A percentile compares a stretch with the other conserved stretches of the same genome.
Conservation (phyloP, 2,113 vertebrate genomes). For the Xenopus borealis region DNA sequence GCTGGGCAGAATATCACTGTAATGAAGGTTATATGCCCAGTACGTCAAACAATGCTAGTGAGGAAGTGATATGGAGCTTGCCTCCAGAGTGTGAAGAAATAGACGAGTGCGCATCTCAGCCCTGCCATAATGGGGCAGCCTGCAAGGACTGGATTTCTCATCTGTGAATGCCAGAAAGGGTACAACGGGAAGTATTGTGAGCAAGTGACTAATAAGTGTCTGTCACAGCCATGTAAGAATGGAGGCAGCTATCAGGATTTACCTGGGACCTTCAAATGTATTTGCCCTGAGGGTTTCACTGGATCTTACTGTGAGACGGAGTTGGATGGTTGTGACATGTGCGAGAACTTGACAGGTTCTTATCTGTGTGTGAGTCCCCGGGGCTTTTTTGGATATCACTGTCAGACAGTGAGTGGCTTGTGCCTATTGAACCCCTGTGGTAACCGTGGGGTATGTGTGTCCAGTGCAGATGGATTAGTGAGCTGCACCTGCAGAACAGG, state of each 20-base stretch:
- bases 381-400: constrained; percentile 87
- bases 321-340: constrained; percentile 79
- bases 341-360: constrained; percentile 71
- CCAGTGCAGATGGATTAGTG: constrained; percentile 78
- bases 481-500: constrained; percentile 90
- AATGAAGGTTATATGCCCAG: constrained; percentile 73
- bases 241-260: constrained; percentile 73
- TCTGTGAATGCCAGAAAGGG: constrained; percentile 76
- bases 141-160: constrained; percentile 74
- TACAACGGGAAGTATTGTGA: constrained; percentile 78
- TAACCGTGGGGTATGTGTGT: constrained; percentile 83
- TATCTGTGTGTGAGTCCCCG: constrained; percentile 86
- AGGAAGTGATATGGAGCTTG: constrained; percentile 82
- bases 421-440: constrained; percentile 91
- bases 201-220: constrained; percentile 69
- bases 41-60: constrained; percentile 67
- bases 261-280: constrained; percentile 69
- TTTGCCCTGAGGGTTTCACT: constrained; percentile 69
- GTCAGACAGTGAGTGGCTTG: constrained; percentile 91
- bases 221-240: constrained; percentile 72
- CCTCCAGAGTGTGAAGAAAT: constrained; percentile 82
- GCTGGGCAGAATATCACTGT: constrained; percentile 76
- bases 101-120: constrained; percentile 79
- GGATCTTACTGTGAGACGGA: constrained; percentile 80
- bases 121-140: constrained; percentile 78